Evolutionary conservation across 2,113 vertebrate species (phyloP), one percentile per base, ranked within the genome.

Genomic region (Apodemus speciosus): DNA sequence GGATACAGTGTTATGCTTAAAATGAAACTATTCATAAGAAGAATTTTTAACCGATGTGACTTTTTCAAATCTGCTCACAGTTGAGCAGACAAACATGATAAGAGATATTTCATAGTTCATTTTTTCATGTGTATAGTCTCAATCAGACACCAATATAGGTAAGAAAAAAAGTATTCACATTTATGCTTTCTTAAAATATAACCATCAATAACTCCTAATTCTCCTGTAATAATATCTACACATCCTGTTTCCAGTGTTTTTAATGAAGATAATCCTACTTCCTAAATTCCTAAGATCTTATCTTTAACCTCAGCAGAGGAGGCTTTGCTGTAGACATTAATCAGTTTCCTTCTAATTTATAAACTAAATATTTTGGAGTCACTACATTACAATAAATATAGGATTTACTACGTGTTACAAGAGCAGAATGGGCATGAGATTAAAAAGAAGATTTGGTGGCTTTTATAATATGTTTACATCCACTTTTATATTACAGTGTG

Each of bases 261-360:
- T 93, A 91, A 51, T 79, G 90, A 84, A 43, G 8, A 93, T 27
- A 80, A 84, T 71, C 27, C 35, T 3, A 77, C n/a, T 89, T 94
- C 53, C 2, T 76, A 76, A 91, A 87, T 66, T 66, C 60, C 18
- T 27, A 71, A 93, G 27, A 81, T 93, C 49, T 89, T 40, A 71
- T 73, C 46, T 10, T 27, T 46, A 30, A 64, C 66, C 27, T 89
- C 32, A 15, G 81, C 68, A 86, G 9, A 68, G 6, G 25, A 2
- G 56, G 30, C 56, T 81, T 11, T 9, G 69, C 35, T 16, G 9
- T 79, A 51, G 62, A 75, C 5, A 62, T 64, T 80, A 88, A 51
- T 79, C 56, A 69, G 9, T 91, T 95, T 72, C n/a, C 43, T 93
- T 92, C 69, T 68, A 92, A 77, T 94, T 85, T 83, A 62, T n/a